phyloP scores from a whole-genome alignment of 2,113 vertebrate species.

The Melospiza georgiana region DNA sequence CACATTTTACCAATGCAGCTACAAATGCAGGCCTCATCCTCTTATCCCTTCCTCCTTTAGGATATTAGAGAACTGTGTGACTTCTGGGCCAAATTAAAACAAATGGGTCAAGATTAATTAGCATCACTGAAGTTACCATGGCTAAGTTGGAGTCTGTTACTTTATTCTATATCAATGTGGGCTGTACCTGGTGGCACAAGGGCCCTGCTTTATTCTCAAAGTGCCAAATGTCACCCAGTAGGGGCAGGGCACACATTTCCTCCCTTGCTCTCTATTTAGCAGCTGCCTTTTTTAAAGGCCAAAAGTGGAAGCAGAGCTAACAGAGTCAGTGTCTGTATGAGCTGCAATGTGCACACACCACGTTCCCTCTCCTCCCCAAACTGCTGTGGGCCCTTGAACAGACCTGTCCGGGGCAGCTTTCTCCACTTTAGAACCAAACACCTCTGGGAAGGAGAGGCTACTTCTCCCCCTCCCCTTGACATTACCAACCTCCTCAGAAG shows the following conservation, averaged over 20 bases:
- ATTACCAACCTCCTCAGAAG: neutral
- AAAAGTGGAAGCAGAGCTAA: neutral
- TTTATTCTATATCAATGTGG: neutral
- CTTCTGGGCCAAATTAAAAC: neutral
- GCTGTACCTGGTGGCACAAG: neutral
- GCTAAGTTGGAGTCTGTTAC: neutral
- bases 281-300: neutral
- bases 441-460: neutral
- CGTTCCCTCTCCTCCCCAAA: neutral
- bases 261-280: neutral
- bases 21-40: neutral
- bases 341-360: accelerated
- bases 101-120: neutral
- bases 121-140: neutral
- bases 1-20: neutral
- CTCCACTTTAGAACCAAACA: neutral
- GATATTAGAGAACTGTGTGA: neutral
- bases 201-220: neutral
- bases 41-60: neutral
- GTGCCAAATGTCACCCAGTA: neutral
- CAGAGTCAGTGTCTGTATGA: neutral
- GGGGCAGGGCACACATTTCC: accelerated
- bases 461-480: neutral
- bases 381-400: neutral
- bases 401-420: neutral